phyloP scores from a whole-genome alignment of 2,797 vertebrate species.

The Trichosurus vulpecula region DNA sequence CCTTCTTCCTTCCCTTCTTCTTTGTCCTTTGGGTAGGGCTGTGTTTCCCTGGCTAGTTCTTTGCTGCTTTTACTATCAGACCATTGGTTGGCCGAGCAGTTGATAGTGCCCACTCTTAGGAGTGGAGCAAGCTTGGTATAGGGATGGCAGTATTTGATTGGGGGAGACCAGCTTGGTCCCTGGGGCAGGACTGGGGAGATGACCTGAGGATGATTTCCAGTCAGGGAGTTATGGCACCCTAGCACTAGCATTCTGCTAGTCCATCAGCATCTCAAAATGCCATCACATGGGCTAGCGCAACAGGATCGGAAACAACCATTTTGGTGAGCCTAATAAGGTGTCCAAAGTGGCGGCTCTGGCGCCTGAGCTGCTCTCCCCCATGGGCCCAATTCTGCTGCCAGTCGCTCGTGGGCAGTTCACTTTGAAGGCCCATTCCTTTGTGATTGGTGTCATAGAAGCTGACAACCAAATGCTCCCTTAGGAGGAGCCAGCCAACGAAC shows the following conservation, averaged over 20 bases:
- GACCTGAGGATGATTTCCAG: not conserved
- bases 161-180: not conserved
- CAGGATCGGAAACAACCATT: slow-evolving; percentile 30
- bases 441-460: not conserved
- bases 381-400: not conserved
- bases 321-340: not conserved
- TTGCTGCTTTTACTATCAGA: slow-evolving; percentile 24
- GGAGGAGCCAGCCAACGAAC: not conserved
- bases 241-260: not conserved
- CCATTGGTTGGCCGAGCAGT: not conserved
- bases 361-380: not conserved
- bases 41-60: slow-evolving; percentile 34
- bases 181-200: not conserved
- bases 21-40: slow-evolving; percentile 40
- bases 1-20: not conserved
- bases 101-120: not conserved
- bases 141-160: not conserved
- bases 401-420: not conserved
- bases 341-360: not conserved
- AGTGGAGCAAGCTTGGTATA: not conserved
- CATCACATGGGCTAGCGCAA: not conserved
- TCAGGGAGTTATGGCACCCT: not conserved
- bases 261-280: not conserved
- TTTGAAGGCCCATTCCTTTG: slow-evolving; percentile 9
- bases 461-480: slow-evolving; percentile 42